Base-by-base conservation (phyloP, 2,797 vertebrate species). In the Acanthurus lineatus region DNA sequence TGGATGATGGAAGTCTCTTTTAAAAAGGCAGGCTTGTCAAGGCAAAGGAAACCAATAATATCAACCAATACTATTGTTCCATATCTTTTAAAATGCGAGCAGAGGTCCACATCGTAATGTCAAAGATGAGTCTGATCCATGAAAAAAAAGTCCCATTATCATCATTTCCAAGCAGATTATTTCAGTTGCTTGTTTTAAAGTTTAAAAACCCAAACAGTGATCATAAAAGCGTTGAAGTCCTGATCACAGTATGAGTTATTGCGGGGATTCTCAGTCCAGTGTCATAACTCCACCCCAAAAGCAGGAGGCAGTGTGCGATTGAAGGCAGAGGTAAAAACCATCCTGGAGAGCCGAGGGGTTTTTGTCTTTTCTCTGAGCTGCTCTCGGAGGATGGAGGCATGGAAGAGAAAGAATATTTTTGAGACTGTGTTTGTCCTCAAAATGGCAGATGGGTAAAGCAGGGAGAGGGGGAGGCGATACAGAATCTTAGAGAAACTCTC, bases 251-350 rank as follows among this genome's bases (percentile, higher is more conserved):
- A 1, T n/a, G 15, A 60, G 32, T 66, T 49, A 45, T 7, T 60
- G 68, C 69, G 63, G 71, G 25, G 16, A 22, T 68, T 72, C 65
- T 81, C 71, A 82, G 84, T 89, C 79, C 83, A 85, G 72, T 62
- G 88, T 87, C 82, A 82, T 86, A 83, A 62, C 57, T 79, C 69
- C 73, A 73, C 69, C 76, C 35, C 45, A 51, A 83, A 65, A 54
- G 76, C 71, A 90, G 92, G 81, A 83, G 86, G 84, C 88, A 86
- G 85, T 54, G 52, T 64, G 57, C 82, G 54, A 77, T 70, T 67
- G 72, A 20, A 68, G 38, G 54, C 10, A 6, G 74, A 54, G 22
- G 20, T 19, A 10, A 20, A 75, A 60, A 38, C 57, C 61, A 52
- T 79, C 61, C 79, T 75, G 65, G 5, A 62, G 53, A 51, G 42